These are phyloP conservation scores for Heteromyza rotundicornis DNA, from an alignment of 2,888 invertebrate genomes.

Conservation along the genomic window DNA sequence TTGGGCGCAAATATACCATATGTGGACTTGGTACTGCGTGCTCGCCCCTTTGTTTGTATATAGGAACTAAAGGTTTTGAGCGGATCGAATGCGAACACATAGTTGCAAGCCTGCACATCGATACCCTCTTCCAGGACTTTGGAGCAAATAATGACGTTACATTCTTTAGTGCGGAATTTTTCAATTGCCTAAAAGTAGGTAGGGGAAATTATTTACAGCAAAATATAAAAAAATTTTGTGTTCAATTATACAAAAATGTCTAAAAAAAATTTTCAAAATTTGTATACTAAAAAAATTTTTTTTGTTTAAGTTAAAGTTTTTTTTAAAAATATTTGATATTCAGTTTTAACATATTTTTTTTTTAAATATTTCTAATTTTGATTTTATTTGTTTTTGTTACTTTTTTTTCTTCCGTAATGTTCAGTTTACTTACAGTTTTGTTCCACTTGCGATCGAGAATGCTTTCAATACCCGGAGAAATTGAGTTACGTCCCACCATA, in stretches of 20 bases:
- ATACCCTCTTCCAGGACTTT: constrained; percentile 90
- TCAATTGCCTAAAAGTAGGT: constrained; percentile 56
- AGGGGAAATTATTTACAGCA: no score
- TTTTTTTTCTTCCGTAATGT: no score
- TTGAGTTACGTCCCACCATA: constrained; percentile 68
- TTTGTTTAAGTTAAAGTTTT: no score
- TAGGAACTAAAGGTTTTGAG: constrained; percentile 80
- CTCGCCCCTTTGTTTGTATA: constrained; percentile 88
- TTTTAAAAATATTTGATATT: no score
- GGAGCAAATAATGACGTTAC: constrained; percentile 75
- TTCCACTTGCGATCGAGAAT: constrained; percentile 51
- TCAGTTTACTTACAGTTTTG: constrained; percentile 38
- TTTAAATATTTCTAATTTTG: no score
- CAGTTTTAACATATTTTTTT: no score
- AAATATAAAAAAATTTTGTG: no score
- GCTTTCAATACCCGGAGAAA: constrained; percentile 43
- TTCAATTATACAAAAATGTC: no score
- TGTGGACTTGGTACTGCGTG: constrained; percentile 70
- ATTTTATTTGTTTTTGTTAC: no score
- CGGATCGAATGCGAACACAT: constrained; percentile 78
- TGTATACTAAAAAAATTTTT: no score
- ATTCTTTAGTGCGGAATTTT: constrained; percentile 67
- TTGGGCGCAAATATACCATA: constrained; percentile 67
- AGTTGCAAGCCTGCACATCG: constrained; percentile 81
- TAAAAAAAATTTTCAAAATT: no score